Conservation (phyloP, 2,888 invertebrate species). For the Chrysodeixis includens region DNA sequence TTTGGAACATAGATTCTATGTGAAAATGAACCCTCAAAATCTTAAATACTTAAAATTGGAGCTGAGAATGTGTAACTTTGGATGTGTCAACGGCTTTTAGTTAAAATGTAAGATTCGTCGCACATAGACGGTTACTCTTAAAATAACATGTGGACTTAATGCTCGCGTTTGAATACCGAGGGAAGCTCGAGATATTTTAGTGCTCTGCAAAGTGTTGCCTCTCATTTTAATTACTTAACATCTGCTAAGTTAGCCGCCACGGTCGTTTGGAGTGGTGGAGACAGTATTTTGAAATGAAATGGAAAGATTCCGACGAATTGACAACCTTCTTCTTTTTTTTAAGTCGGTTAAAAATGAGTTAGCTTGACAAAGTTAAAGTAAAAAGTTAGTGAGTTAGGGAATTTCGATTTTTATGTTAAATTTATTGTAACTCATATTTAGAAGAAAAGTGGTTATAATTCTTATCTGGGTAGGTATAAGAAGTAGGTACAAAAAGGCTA, state of each 20-base stretch:
- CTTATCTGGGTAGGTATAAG: too few species aligned
- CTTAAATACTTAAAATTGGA: not conserved
- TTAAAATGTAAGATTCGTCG: slow-evolving; percentile 31
- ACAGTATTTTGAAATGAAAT: not conserved
- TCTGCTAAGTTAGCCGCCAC: slow-evolving; percentile 44
- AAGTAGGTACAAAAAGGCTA: too few species aligned
- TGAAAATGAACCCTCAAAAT: not conserved
- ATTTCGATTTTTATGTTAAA: too few species aligned
- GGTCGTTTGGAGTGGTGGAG: slow-evolving; percentile 15
- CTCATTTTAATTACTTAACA: slow-evolving; percentile 40
- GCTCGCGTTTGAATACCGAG: slow-evolving; percentile 45
- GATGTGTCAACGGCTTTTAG: slow-evolving; percentile 36
- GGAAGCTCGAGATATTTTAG: slow-evolving; percentile 44
- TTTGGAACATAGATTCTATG: too few species aligned
- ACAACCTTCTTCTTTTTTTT: too few species aligned
- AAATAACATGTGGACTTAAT: slow-evolving; percentile 35
- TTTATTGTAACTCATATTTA: too few species aligned
- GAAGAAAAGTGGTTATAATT: too few species aligned
- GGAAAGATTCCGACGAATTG: too few species aligned
- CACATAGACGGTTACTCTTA: slow-evolving; percentile 47
- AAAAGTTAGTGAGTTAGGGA: too few species aligned
- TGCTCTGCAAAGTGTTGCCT: slow-evolving; percentile 28
- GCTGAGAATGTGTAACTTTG: not conserved
- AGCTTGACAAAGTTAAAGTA: too few species aligned
- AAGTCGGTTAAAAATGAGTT: too few species aligned